Evolutionary conservation across 2,888 invertebrate species (phyloP).

Genomic region (Catonia carolina): DNA sequence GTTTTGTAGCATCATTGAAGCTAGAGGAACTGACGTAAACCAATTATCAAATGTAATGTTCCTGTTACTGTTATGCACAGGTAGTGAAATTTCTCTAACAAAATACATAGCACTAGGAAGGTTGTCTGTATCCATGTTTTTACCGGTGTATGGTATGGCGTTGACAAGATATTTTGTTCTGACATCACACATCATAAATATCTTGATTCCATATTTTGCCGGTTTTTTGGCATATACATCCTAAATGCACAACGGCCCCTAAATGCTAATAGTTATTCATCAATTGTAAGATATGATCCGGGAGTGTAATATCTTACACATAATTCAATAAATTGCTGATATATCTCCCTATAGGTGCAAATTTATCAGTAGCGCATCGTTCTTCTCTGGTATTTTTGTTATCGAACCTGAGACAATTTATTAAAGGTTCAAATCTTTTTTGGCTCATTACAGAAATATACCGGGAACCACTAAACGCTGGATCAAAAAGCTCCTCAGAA

Average conservation of each 20-base stretch:
- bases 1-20: background rate
- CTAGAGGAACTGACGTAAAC: slow-evolving; percentile 16
- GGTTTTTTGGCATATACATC: slow-evolving; percentile 33
- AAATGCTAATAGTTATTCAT: no score
- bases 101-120: slow-evolving; percentile 14
- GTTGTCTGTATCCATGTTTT: slow-evolving; percentile 8
- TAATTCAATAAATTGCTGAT: slow-evolving; percentile 4
- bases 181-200: no score
- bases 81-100: no score
- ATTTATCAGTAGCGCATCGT: background rate
- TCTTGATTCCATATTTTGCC: slow-evolving; percentile 31
- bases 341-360: slow-evolving; percentile 10
- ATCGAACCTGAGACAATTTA: background rate
- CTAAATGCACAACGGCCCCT: slow-evolving; percentile 31
- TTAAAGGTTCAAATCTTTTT: background rate
- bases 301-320: slow-evolving; percentile 27
- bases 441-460: no score
- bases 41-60: slow-evolving; percentile 20
- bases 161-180: slow-evolving; percentile 18
- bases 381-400: background rate
- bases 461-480: slow-evolving; percentile 1
- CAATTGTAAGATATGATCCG: slow-evolving; percentile 29
- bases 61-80: no score
- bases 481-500: background rate
- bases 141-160: slow-evolving; percentile 18